Conservation (phyloP, 2,888 invertebrate genomes). For the Ecdyonurus torrentis region DNA sequence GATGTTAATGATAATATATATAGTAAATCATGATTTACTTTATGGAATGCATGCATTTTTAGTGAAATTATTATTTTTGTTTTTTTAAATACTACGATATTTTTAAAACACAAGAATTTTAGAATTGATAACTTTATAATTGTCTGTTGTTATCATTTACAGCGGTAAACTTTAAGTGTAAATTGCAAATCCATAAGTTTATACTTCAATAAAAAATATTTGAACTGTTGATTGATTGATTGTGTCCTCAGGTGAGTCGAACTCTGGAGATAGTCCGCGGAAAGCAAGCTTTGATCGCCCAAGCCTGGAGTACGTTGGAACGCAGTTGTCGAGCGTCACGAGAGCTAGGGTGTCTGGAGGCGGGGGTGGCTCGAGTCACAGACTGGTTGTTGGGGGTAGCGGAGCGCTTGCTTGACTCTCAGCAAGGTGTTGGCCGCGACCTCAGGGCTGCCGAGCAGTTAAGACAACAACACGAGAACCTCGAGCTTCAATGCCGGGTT, state of each 20-base stretch:
- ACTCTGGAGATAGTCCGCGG: slow-evolving; percentile 37
- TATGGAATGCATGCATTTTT: too few species aligned
- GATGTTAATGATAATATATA: too few species aligned
- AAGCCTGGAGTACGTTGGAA: slow-evolving; percentile 41
- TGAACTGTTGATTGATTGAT: neutral
- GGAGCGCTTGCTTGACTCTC: slow-evolving; percentile 51
- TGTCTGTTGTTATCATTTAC: too few species aligned
- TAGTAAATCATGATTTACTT: too few species aligned
- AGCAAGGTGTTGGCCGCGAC: slow-evolving; percentile 49
- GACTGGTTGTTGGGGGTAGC: slow-evolving; percentile 65
- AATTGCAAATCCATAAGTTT: neutral
- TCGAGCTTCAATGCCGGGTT: slow-evolving; percentile 57
- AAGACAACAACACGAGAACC: slow-evolving; percentile 51
- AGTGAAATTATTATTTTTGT: too few species aligned
- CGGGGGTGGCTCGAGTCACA: slow-evolving; percentile 50
- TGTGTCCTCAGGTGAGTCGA: slow-evolving; percentile 27
- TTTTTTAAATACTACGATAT: too few species aligned
- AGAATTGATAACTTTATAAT: too few species aligned
- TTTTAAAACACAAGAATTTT: too few species aligned
- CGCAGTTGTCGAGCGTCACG: slow-evolving; percentile 27
- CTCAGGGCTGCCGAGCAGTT: slow-evolving; percentile 53
- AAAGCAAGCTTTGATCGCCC: slow-evolving; percentile 37
- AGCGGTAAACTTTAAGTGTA: too few species aligned
- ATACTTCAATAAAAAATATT: neutral
- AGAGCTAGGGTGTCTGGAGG: slow-evolving; percentile 40